A percentile compares a stretch with the other conserved stretches of the same genome.
phyloP scores from a whole-genome alignment of 2,797 vertebrate species.

The Phalanger gymnotis region DNA sequence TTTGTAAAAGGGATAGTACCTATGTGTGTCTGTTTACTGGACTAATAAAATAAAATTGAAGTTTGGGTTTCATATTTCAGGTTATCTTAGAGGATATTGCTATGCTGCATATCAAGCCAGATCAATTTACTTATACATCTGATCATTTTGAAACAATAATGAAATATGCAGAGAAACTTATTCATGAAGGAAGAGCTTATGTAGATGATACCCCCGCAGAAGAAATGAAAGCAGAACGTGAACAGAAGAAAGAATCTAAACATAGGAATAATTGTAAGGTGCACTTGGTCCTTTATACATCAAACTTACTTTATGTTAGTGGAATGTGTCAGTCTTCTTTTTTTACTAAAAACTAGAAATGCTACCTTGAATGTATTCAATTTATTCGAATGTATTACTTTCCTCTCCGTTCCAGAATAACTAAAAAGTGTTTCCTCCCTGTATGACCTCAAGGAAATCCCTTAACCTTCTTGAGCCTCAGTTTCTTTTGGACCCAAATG shows the following conservation, averaged over 20 bases:
- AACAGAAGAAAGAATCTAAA: constrained; percentile 93
- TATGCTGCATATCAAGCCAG: constrained; percentile 96
- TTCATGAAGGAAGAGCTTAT: constrained; percentile 94
- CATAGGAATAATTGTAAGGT: constrained; percentile 94
- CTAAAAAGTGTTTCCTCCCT: background rate
- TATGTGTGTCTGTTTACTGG: background rate
- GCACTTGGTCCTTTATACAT: background rate
- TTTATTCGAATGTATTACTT: background rate
- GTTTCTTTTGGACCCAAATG: background rate
- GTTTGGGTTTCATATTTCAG: constrained; percentile 81
- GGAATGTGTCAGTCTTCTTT: background rate
- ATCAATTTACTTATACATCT: constrained; percentile 98
- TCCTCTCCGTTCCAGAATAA: background rate
- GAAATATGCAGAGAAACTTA: constrained; percentile 92
- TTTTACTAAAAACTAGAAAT: background rate
- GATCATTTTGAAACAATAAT: constrained; percentile 95
- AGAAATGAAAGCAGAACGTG: constrained; percentile 96
- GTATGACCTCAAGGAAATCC: background rate
- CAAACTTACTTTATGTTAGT: background rate
- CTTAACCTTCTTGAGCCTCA: background rate
- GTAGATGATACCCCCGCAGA: constrained; percentile 96
- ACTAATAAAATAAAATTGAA: background rate
- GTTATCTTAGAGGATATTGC: constrained; percentile 98
- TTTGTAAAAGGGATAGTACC: background rate
- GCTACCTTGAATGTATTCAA: background rate